These are phyloP conservation scores for Ascaphus truei DNA, from an alignment of 2,113 vertebrate genomes.

Conservation along the genomic window DNA sequence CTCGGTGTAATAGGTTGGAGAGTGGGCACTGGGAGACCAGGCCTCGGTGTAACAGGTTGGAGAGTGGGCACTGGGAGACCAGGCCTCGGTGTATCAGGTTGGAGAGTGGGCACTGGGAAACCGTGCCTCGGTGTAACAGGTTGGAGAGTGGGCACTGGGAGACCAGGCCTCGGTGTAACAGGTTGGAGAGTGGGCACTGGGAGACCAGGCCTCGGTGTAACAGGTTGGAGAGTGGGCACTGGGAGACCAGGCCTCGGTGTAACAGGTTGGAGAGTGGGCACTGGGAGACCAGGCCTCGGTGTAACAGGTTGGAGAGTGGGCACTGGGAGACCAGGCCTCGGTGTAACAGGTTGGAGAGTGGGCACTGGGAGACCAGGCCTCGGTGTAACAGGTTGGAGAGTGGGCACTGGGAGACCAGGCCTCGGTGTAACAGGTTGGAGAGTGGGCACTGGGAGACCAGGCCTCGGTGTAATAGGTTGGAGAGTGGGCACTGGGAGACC, in stretches of 20 bases:
- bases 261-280: constrained; percentile 2
- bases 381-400: constrained; percentile 7
- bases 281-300: neutral
- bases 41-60: constrained; percentile 9
- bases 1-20: constrained; percentile 9
- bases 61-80: neutral
- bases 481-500: neutral
- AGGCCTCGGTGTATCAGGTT: constrained; percentile 13
- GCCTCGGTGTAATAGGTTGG: constrained; percentile 8
- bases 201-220: constrained; percentile 1
- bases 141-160: neutral
- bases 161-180: constrained; percentile 1
- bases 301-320: constrained; percentile 3
- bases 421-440: constrained; percentile 10
- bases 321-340: neutral
- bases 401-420: neutral
- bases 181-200: neutral
- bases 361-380: neutral
- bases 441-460: neutral
- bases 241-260: neutral
- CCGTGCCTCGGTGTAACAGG: neutral
- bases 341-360: constrained; percentile 6
- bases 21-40: neutral
- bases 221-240: neutral
- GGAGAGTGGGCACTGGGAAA: neutral